Evolutionary conservation across 2,888 invertebrate species (phyloP).

Genomic region (Ophion costatus): DNA sequence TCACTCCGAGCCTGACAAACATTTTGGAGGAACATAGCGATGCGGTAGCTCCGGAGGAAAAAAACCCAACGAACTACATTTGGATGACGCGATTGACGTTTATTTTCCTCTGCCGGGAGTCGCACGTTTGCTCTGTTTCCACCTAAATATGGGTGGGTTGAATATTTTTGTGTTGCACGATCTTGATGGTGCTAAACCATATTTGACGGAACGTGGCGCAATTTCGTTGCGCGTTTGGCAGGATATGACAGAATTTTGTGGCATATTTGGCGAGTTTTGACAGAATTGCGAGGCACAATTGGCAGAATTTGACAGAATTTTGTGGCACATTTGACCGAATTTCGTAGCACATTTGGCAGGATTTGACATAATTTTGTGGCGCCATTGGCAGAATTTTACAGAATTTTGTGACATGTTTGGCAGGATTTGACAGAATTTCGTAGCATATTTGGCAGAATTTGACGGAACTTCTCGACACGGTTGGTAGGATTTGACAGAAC

Average conservation of each 20-base stretch:
- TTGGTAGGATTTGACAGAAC: neutral
- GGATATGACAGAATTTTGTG: neutral
- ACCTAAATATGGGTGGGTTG: neutral
- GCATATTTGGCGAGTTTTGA: neutral
- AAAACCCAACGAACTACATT: neutral
- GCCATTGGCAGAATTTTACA: neutral
- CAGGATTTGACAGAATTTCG: neutral
- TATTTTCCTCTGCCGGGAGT: neutral
- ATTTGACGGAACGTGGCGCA: neutral
- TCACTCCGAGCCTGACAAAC: neutral
- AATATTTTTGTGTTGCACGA: neutral
- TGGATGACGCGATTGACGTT: neutral
- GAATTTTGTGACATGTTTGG: neutral
- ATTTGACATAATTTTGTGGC: neutral
- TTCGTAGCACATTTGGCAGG: too few relatives aligned
- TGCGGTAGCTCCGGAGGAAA: neutral
- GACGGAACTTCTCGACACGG: neutral
- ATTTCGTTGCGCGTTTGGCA: neutral
- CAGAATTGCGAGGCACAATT: too few relatives aligned
- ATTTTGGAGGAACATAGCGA: neutral
- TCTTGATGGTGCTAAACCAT: neutral
- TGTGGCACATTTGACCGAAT: neutral
- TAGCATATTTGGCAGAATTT: neutral
- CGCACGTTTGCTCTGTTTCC: neutral
- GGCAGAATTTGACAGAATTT: too few relatives aligned